A percentile compares a stretch with the other conserved stretches of the same genome.
phyloP scores from a whole-genome alignment of 2,888 invertebrate species.

The Colostygia pectinataria region DNA sequence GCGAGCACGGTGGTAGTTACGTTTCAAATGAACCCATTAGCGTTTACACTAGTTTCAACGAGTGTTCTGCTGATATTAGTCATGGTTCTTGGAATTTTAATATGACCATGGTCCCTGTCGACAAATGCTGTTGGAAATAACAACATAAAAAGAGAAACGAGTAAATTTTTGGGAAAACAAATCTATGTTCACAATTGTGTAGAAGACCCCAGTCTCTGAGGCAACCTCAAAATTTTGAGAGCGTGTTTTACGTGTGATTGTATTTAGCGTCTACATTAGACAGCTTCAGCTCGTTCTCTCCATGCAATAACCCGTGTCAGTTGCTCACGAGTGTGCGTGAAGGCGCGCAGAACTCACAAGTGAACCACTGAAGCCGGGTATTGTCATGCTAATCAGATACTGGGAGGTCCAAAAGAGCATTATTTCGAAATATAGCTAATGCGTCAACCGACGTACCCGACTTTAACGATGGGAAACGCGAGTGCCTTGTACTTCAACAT shows the following conservation, averaged over 20 bases:
- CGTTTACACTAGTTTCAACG: conserved; percentile 8
- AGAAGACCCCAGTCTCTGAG: too few species aligned
- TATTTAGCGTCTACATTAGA: too few species aligned
- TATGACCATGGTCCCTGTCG: conserved; percentile 1
- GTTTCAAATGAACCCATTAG: conserved; percentile 23
- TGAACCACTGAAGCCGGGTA: background rate
- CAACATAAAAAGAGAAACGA: background rate
- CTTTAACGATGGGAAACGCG: conserved; percentile 33
- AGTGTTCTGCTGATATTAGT: conserved; percentile 14
- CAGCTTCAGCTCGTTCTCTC: background rate
- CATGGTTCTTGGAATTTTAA: conserved; percentile 14
- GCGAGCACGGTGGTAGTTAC: background rate
- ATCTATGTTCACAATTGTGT: too few species aligned
- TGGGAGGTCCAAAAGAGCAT: conserved; percentile 20
- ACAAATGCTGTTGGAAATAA: background rate
- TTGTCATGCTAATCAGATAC: conserved; percentile 26
- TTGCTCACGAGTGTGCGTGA: background rate
- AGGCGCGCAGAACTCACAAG: background rate
- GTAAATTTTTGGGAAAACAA: background rate
- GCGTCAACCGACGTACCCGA: conserved; percentile 27
- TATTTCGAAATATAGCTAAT: conserved; percentile 27
- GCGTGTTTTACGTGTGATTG: background rate
- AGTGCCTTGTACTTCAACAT: conserved; percentile 13
- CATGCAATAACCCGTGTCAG: background rate
- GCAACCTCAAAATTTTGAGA: too few species aligned